These are phyloP conservation scores for Drepana arcuata DNA, from an alignment of 1,140 invertebrate species.

Conservation along the genomic window DNA sequence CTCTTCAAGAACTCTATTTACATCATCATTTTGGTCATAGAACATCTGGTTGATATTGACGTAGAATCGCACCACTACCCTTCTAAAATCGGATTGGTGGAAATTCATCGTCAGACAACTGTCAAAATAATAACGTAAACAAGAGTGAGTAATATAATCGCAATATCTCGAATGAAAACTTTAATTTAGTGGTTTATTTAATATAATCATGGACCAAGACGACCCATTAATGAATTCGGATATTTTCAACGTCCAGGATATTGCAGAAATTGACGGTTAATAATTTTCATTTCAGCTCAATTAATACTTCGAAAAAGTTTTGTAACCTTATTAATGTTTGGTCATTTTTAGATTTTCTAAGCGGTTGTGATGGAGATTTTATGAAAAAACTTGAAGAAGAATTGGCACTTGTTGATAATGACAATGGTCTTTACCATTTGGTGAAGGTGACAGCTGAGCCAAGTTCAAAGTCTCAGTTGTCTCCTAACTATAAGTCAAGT, in stretches of 20 bases:
- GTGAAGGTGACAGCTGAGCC: conserved; percentile 30
- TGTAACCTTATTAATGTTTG: conserved; percentile 4
- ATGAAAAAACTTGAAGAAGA: conserved; percentile 62
- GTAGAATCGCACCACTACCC: conserved; percentile 53
- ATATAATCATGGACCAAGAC: conserved; percentile 37
- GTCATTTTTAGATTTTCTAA: conserved; percentile 55
- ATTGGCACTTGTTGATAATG: conserved; percentile 37
- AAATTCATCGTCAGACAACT: conserved; percentile 29
- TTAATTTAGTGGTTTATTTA: conserved; percentile 1
- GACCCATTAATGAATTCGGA: conserved; percentile 53
- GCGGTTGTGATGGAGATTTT: conserved; percentile 58
- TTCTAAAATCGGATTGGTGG: conserved; percentile 38
- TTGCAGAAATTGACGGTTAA: conserved; percentile 61
- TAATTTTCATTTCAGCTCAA: not conserved
- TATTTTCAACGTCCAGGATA: conserved; percentile 54
- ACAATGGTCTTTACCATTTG: conserved; percentile 36
- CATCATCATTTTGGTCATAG: no score
- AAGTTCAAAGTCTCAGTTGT: conserved; percentile 29
- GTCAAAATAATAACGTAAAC: conserved; percentile 61
- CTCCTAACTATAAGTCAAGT: conserved; percentile 30
- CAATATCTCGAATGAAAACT: conserved; percentile 3
- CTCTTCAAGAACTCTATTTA: no score
- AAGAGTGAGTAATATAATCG: conserved; percentile 21
- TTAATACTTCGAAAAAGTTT: conserved; percentile 1
- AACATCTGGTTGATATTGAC: no score